phyloP scores from a whole-genome alignment of 2,888 invertebrate genomes.

The Dynastes hyllus region DNA sequence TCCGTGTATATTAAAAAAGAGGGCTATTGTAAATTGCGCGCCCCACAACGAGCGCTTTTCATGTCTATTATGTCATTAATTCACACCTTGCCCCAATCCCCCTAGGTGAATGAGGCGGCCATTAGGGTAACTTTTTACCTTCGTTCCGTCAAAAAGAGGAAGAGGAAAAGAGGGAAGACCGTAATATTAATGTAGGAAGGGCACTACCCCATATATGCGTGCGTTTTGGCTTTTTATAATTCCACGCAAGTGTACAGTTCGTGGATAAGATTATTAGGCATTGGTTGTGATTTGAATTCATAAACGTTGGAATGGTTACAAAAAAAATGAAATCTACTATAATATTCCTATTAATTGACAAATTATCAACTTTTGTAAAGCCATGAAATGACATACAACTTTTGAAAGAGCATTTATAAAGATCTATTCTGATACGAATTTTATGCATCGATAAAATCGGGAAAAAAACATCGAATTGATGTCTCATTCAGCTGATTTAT shows the following conservation, averaged over 20 bases:
- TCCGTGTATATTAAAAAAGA: slow-evolving; percentile 40
- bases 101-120: slow-evolving; percentile 35
- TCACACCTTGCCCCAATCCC: slow-evolving; percentile 55
- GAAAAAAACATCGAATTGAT: too few species aligned
- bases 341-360: too few species aligned
- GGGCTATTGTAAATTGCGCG: slow-evolving; percentile 53
- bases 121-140: slow-evolving; percentile 48
- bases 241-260: slow-evolving; percentile 10
- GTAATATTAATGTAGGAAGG: neutral
- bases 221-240: slow-evolving; percentile 2
- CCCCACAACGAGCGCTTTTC: slow-evolving; percentile 51
- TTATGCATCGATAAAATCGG: too few species aligned
- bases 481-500: too few species aligned
- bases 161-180: slow-evolving; percentile 4
- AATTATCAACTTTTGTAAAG: too few species aligned
- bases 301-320: too few species aligned
- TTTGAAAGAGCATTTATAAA: too few species aligned
- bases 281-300: too few species aligned
- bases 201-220: neutral
- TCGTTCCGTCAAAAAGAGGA: slow-evolving; percentile 1
- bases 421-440: too few species aligned
- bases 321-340: too few species aligned
- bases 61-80: slow-evolving; percentile 53
- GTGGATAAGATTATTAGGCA: neutral
- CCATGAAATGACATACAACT: too few species aligned